Evolutionary conservation across 2,797 vertebrate species (phyloP), one percentile per base, ranked within the genome.

Genomic region (Chelon labrosus): DNA sequence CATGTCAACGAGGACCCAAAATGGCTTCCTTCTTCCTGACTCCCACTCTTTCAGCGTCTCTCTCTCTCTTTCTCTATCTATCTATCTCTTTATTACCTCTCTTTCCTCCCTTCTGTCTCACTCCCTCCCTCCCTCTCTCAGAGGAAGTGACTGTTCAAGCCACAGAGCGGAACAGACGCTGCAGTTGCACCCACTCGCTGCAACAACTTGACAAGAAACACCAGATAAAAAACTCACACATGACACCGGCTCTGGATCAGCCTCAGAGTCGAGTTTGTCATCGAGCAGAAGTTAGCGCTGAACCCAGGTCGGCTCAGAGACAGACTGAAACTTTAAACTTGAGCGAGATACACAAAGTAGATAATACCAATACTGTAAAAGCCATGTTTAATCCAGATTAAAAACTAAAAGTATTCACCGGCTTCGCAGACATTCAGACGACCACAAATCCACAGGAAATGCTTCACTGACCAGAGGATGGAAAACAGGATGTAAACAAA

Each of bases 141-240:
- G 64, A 90, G 90, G 91, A 90, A 91, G 88, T 90, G 78, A 80
- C 76, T 70, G 50, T 70, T 85, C 58, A 79, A 57, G 90, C 87
- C 89, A 66, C 89, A 91, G 71, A 89, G 70, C 70, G 72, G 86
- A 89, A 89, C 71, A 81, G 52, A 38, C 10, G 51, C 64, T 57
- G 70, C 79, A 79, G 72, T 38, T 81, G 77, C 88, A 86, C 65
- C 69, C 65, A 70, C 78, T 68, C 14, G 10, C 38, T 81, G 79
- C 81, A 53, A 22, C 17, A 17, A 13, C 39, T 8, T 19, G 46
- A n/a, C n/a, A 16, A 47, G 8, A 47, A 47, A 16, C 42, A 46
- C 4, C 14, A 17, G 42, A 46, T 6, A 16, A 12, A 10, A 11
- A 3, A 27, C 2, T 27, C 25, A 27, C 25, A 19, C 13, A 53